Percentiles rank a stretch among this genome's conserved stretches.
Evolutionary conservation across 2,113 vertebrate species (phyloP).

Genomic region (Steatornis caripensis): DNA sequence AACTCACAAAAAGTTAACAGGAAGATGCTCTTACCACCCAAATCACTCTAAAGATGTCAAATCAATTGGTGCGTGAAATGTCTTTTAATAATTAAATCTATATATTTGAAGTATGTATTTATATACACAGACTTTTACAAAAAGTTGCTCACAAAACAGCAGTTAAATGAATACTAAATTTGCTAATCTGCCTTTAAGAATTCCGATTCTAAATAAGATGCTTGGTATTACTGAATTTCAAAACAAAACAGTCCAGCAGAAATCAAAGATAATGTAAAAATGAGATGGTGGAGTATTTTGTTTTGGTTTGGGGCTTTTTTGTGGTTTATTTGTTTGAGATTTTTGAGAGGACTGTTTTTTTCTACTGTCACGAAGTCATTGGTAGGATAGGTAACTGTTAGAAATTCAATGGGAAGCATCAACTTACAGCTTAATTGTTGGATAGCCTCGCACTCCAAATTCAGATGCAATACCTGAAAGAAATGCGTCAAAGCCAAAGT

Average conservation of each 20-base stretch:
- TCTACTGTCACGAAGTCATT: background rate
- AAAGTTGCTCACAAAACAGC: background rate
- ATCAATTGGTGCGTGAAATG: background rate
- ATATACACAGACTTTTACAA: background rate
- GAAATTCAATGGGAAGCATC: background rate
- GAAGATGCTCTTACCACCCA: background rate
- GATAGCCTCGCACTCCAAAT: conserved; percentile 96
- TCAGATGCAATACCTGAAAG: conserved; percentile 91
- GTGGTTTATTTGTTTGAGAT: background rate
- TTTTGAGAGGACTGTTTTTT: background rate
- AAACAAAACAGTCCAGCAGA: background rate
- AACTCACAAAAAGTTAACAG: background rate
- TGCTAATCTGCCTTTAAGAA: background rate
- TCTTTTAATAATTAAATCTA: background rate
- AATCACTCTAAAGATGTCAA: background rate
- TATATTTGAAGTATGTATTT: background rate
- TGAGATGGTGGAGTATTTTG: background rate
- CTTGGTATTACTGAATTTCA: background rate
- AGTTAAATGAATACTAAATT: background rate
- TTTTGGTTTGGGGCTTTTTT: background rate
- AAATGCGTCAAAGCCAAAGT: background rate
- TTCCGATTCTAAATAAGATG: background rate
- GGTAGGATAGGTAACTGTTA: background rate
- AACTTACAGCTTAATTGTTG: conserved; percentile 98
- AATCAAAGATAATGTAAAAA: background rate